phyloP scores from a whole-genome alignment of 64 coral and sea anemone genomes.

The Catalaphyllia jardinei region DNA sequence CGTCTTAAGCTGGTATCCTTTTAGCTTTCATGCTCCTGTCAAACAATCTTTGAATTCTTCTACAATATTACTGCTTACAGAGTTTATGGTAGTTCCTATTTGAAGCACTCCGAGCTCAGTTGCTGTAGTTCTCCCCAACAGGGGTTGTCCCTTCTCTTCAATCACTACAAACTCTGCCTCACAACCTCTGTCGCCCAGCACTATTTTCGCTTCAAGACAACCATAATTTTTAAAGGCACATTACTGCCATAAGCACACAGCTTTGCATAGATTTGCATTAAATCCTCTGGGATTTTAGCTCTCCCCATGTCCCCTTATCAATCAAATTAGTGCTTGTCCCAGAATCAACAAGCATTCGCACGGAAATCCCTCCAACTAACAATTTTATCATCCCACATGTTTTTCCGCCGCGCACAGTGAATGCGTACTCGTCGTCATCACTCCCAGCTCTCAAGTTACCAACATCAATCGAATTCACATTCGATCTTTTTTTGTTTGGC shows the following conservation, averaged over 20 bases:
- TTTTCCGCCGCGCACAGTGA: no score
- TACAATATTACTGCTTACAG: background rate
- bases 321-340: background rate
- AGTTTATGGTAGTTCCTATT: background rate
- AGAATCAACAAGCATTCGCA: no score
- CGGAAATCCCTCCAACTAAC: no score
- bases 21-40: slow-evolving; percentile 26
- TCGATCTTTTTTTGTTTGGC: no score
- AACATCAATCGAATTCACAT: no score
- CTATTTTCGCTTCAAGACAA: background rate
- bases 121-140: background rate
- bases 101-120: slow-evolving; percentile 1
- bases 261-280: background rate
- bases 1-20: slow-evolving; percentile 37
- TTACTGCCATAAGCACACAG: slow-evolving; percentile 21
- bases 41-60: slow-evolving; percentile 6
- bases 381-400: no score
- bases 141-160: slow-evolving; percentile 4
- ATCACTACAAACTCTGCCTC: background rate
- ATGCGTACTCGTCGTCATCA: no score
- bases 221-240: slow-evolving; percentile 30
- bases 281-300: slow-evolving; percentile 11
- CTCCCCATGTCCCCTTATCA: background rate
- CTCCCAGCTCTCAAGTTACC: no score
- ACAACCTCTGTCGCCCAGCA: background rate